Base-by-base conservation (phyloP, 2,113 vertebrate species). In the Parus major region DNA sequence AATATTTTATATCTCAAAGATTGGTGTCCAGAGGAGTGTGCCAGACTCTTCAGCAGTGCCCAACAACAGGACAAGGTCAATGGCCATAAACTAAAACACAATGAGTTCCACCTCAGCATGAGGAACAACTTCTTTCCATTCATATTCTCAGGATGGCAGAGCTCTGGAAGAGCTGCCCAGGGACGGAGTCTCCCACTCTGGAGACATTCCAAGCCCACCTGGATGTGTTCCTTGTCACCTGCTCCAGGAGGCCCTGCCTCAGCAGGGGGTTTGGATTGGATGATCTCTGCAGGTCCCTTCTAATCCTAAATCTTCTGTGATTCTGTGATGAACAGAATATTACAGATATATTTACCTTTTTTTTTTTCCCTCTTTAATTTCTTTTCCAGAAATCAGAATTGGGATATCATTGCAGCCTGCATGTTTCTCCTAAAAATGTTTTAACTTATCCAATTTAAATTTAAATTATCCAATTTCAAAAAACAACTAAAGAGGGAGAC, bases 251-350 rank as follows among this genome's bases (percentile, higher is more conserved):
- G 13, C 19, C 22, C 52, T 73, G 13, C 15, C 39, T 39, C 14
- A 44, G 23, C 28, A 28, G 2, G 1, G 49, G 11, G 14, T 0
- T 44, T 9, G 52, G 44, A n/a, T 12, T 73, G 52, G 5, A 11
- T 44, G 8, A 22, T 8, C 46, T 60, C 28, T 21, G 47, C 11
- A 25, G 20, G 14, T 53, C 44, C 18, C 24, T 59, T 66, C 39
- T 31, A 73, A 46, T 31, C 2, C 12, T 59, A 52, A 59, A 59
- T 2, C 9, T 15, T 59, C 44, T 27, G 27, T 63, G 29, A 50
- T 41, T 61, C 36, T 59, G 22, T 59, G 33, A 52, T 18, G 15
- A 59, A 57, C 4, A 24, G 9, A 73, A 1, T 25, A 61, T 50
- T 57, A 78, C 23, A 68, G 66, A 36, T 41, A 3, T 11, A 6